Evolutionary conservation across 2,797 vertebrate species (phyloP).

Genomic region (Ctenochaetus hawaiiensis): DNA sequence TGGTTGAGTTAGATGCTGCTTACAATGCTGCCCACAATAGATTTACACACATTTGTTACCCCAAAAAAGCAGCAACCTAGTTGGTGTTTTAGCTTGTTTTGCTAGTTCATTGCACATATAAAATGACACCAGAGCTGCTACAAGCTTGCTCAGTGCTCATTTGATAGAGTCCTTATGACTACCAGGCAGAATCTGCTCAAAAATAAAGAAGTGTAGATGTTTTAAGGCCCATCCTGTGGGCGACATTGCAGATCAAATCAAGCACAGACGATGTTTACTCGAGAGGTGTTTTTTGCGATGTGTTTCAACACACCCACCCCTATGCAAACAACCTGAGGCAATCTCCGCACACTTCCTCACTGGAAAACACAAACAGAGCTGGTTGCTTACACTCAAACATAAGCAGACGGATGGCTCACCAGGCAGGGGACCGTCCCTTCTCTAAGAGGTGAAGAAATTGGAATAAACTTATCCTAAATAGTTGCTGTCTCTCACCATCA

Average conservation of each 20-base stretch:
- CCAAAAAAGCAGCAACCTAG: conserved; percentile 7
- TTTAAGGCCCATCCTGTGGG: conserved; percentile 45
- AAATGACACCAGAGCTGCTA: conserved; percentile 11
- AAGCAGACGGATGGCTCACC: conserved; percentile 46
- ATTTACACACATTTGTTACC: conserved; percentile 20
- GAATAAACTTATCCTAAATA: conserved; percentile 57
- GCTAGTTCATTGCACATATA: neutral
- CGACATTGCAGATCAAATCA: conserved; percentile 58
- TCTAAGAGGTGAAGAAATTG: conserved; percentile 49
- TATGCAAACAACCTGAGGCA: conserved; percentile 73
- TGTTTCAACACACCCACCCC: conserved; percentile 58
- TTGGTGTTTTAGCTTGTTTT: neutral
- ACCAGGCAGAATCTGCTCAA: neutral
- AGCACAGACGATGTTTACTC: conserved; percentile 58
- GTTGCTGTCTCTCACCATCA: conserved; percentile 51
- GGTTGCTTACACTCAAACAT: conserved; percentile 52
- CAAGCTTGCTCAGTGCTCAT: conserved; percentile 16
- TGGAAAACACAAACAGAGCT: conserved; percentile 62
- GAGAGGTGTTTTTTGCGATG: conserved; percentile 58
- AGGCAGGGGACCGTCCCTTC: conserved; percentile 39
- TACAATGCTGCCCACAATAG: neutral
- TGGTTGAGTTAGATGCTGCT: neutral
- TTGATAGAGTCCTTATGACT: neutral
- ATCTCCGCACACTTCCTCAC: conserved; percentile 57
- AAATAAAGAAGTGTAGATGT: conserved; percentile 13